Conservation (phyloP, 2,113 vertebrate species). For the Cettia cetti region DNA sequence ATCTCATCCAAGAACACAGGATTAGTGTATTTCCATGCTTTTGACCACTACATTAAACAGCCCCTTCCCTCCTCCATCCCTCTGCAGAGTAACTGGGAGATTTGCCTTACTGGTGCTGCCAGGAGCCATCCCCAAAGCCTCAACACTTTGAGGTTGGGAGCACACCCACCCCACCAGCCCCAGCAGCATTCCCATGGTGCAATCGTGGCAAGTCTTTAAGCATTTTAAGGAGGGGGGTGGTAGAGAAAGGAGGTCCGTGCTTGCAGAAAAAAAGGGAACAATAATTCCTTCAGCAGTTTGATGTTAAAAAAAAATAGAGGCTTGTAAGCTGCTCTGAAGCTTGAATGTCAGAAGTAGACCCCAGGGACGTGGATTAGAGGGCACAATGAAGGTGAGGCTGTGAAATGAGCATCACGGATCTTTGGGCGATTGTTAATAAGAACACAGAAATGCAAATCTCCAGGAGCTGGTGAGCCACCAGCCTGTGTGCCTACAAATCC, state of each 20-base stretch:
- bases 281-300: neutral
- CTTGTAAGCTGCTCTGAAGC: slow-evolving; percentile 58
- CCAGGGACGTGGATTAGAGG: slow-evolving; percentile 27
- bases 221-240: neutral
- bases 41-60: neutral
- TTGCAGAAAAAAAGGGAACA: neutral
- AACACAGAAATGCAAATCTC: slow-evolving; percentile 51
- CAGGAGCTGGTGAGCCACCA: neutral
- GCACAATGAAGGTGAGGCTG: slow-evolving; percentile 56
- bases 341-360: slow-evolving; percentile 51
- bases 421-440: slow-evolving; percentile 23
- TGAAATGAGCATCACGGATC: slow-evolving; percentile 40
- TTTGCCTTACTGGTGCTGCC: neutral
- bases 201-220: neutral
- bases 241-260: neutral
- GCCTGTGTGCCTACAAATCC: neutral
- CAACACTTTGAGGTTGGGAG: neutral
- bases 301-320: slow-evolving; percentile 15
- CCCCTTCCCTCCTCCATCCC: neutral
- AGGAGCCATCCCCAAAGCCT: neutral
- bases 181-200: neutral
- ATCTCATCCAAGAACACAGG: neutral
- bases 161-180: neutral
- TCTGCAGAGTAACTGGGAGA: neutral
- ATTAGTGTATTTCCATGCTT: neutral